Evolutionary conservation across 1,140 invertebrate species (phyloP).

Genomic region (Contarinia nasturtii): DNA sequence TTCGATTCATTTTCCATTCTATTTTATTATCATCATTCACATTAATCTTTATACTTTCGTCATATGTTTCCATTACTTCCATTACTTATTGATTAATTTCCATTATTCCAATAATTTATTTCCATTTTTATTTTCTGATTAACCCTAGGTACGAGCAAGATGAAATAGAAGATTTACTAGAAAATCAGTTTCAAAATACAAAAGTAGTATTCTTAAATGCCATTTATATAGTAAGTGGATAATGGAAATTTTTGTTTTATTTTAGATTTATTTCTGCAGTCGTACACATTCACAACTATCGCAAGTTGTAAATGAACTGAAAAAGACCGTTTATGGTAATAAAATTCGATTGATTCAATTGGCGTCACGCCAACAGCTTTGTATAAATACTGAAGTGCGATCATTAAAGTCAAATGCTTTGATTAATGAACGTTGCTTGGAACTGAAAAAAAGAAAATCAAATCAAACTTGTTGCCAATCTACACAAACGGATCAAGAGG

Average conservation of each 20-base stretch:
- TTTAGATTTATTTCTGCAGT: conserved; percentile 82
- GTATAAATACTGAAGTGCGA: conserved; percentile 69
- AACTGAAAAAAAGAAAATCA: conserved; percentile 44
- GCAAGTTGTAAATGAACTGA: conserved; percentile 84
- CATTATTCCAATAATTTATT: too few relatives aligned
- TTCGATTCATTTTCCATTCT: too few relatives aligned
- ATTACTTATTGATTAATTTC: too few relatives aligned
- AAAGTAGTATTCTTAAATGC: background rate
- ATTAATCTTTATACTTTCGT: too few relatives aligned
- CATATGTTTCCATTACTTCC: too few relatives aligned
- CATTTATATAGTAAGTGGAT: background rate
- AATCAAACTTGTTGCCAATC: conserved; percentile 33
- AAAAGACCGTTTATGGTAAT: conserved; percentile 58
- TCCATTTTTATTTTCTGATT: too few relatives aligned
- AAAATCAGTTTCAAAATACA: conserved; percentile 2
- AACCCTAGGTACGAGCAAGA: conserved; percentile 28
- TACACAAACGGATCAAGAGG: conserved; percentile 34
- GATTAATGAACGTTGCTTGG: conserved; percentile 89
- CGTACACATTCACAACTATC: conserved; percentile 91
- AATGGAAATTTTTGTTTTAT: conserved; percentile 6
- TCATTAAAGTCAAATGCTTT: conserved; percentile 55
- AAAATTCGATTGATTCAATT: conserved; percentile 60
- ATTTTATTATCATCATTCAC: too few relatives aligned
- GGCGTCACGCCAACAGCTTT: conserved; percentile 83
- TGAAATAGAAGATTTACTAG: conserved; percentile 6